Conservation (phyloP, 1,140 invertebrate genomes). For the Pseudomyrmex gracilis region DNA sequence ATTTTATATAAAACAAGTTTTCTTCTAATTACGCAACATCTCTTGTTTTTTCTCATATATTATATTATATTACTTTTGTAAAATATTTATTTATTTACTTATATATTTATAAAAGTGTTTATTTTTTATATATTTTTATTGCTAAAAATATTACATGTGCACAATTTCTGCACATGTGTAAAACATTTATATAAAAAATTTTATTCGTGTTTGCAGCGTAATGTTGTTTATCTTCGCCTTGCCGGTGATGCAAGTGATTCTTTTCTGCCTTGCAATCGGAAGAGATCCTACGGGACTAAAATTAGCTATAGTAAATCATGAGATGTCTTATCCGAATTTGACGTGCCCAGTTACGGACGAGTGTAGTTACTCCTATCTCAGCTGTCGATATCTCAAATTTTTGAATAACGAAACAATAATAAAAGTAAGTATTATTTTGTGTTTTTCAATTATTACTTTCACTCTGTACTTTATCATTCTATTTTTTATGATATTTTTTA, state of each 20-base stretch:
- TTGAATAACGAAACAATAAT: conserved; percentile 89
- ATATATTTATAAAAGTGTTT: too few species aligned
- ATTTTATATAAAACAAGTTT: too few species aligned
- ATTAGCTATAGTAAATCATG: conserved; percentile 94
- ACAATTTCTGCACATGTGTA: background rate
- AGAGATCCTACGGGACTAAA: conserved; percentile 94
- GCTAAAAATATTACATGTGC: background rate
- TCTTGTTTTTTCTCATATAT: too few species aligned
- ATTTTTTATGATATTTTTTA: background rate
- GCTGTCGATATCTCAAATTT: conserved; percentile 91
- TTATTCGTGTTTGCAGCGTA: conserved; percentile 88
- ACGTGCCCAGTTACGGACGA: conserved; percentile 85
- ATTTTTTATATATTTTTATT: too few species aligned
- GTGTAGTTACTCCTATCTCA: conserved; percentile 90
- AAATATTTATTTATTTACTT: too few species aligned
- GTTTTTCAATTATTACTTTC: background rate
- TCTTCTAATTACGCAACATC: too few species aligned
- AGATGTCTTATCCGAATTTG: conserved; percentile 88
- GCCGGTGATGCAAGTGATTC: conserved; percentile 96
- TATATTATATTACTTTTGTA: too few species aligned
- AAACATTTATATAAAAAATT: background rate
- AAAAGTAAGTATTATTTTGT: conserved; percentile 78
- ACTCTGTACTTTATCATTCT: background rate
- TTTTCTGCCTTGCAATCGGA: conserved; percentile 98
- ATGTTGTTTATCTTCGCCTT: conserved; percentile 97